Evolutionary conservation across 1,140 invertebrate species (phyloP).

Genomic region (Nephila pilipes): DNA sequence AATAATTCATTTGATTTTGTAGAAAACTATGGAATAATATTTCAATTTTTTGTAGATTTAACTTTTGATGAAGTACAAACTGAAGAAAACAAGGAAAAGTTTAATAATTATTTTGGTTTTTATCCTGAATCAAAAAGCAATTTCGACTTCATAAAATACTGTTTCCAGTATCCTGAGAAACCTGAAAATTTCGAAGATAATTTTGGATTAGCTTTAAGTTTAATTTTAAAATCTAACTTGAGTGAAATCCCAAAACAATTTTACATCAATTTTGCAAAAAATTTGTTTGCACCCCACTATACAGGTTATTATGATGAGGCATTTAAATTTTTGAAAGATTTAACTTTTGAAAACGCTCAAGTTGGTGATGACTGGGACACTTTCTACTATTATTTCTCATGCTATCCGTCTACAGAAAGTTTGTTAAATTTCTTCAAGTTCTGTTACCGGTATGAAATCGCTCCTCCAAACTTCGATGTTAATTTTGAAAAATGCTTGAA

Average conservation of each 20-base stretch:
- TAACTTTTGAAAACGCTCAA: background rate
- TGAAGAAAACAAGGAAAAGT: background rate
- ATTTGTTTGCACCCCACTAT: background rate
- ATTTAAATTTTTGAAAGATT: background rate
- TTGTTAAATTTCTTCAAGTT: background rate
- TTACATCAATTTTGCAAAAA: background rate
- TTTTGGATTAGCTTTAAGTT: background rate
- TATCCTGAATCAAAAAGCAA: background rate
- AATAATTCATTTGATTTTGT: background rate
- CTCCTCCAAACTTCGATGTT: background rate
- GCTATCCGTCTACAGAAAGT: background rate
- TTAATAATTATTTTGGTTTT: background rate
- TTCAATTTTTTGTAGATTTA: background rate
- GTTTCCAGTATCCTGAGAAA: background rate
- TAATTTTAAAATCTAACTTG: background rate
- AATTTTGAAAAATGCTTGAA: background rate
- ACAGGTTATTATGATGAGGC: background rate
- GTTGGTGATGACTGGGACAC: background rate
- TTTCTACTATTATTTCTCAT: conserved; percentile 8
- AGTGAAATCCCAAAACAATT: no score
- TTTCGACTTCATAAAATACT: background rate
- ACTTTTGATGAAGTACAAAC: background rate
- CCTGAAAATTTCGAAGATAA: background rate
- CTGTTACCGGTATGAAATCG: background rate
- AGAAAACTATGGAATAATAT: background rate